Conservation (phyloP, 2,888 invertebrate genomes). For the Nudaria mundana region DNA sequence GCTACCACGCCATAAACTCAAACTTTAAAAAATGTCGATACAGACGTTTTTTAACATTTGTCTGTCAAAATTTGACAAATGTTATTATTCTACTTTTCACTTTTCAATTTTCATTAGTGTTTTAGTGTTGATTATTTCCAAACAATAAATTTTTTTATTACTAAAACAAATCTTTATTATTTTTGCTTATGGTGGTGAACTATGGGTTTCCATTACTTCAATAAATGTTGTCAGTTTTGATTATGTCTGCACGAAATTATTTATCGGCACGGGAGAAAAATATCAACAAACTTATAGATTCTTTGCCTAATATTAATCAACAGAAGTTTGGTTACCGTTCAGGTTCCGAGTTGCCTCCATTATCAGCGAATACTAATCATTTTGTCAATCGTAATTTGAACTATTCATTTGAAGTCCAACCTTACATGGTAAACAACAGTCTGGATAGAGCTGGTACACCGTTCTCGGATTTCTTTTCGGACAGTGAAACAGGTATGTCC, state of each 20-base stretch:
- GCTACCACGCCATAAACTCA: too few species aligned
- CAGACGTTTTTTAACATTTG: not conserved
- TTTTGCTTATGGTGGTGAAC: slow-evolving; percentile 6
- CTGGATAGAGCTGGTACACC: slow-evolving; percentile 63
- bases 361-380: slow-evolving; percentile 57
- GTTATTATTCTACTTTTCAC: slow-evolving; percentile 16
- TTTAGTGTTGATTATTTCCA: slow-evolving; percentile 17
- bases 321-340: slow-evolving; percentile 59
- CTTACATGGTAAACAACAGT: slow-evolving; percentile 49
- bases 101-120: too few species aligned
- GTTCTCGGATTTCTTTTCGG: slow-evolving; percentile 72
- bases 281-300: slow-evolving; percentile 62
- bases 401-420: slow-evolving; percentile 56
- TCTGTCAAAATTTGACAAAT: slow-evolving; percentile 17
- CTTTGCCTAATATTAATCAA: slow-evolving; percentile 64
- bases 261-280: slow-evolving; percentile 66
- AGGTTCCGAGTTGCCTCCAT: slow-evolving; percentile 53
- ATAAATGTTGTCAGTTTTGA: slow-evolving; percentile 35
- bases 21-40: not conserved
- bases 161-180: slow-evolving; percentile 6
- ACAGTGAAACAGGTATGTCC: slow-evolving; percentile 68
- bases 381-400: slow-evolving; percentile 63
- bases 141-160: slow-evolving; percentile 13
- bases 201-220: slow-evolving; percentile 22
- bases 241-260: slow-evolving; percentile 74